A percentile compares a stretch with the other conserved stretches of the same genome.
These are phyloP conservation scores for Diorhabda elongata DNA, from an alignment of 1,140 invertebrate genomes.

Conservation along the genomic window DNA sequence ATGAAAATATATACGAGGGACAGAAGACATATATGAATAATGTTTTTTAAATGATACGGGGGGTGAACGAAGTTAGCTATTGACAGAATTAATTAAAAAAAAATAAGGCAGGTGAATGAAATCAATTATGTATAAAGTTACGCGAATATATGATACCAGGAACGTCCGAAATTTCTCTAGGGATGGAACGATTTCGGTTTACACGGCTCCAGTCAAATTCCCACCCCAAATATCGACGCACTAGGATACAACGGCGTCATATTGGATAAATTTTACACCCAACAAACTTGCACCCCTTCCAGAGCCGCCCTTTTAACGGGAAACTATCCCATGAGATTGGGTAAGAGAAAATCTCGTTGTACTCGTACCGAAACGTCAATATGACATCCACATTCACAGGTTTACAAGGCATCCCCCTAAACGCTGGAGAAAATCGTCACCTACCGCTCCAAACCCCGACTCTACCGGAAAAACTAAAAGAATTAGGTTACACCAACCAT, in stretches of 20 bases:
- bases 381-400: constrained; percentile 45
- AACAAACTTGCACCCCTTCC: constrained; percentile 74
- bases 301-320: constrained; percentile 75
- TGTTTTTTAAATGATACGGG: no score
- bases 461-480: constrained; percentile 69
- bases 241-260: constrained; percentile 73
- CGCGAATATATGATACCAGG: no score
- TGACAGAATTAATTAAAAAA: no score
- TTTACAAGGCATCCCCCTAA: constrained; percentile 59
- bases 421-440: constrained; percentile 51
- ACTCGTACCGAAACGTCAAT: not conserved
- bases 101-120: no score
- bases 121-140: no score
- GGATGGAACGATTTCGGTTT: constrained; percentile 88
- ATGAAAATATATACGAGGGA: no score
- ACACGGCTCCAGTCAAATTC: constrained; percentile 78
- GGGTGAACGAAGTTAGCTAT: no score
- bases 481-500: constrained; percentile 75
- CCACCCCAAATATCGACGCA: constrained; percentile 81
- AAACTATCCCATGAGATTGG: constrained; percentile 74
- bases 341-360: constrained; percentile 46
- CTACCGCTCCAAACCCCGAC: constrained; percentile 56
- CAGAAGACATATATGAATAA: no score
- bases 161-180: constrained; percentile 48
- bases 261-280: constrained; percentile 68